Evolutionary conservation across 2,113 vertebrate genomes (phyloP).

Genomic region (Ceratotherium simum): DNA sequence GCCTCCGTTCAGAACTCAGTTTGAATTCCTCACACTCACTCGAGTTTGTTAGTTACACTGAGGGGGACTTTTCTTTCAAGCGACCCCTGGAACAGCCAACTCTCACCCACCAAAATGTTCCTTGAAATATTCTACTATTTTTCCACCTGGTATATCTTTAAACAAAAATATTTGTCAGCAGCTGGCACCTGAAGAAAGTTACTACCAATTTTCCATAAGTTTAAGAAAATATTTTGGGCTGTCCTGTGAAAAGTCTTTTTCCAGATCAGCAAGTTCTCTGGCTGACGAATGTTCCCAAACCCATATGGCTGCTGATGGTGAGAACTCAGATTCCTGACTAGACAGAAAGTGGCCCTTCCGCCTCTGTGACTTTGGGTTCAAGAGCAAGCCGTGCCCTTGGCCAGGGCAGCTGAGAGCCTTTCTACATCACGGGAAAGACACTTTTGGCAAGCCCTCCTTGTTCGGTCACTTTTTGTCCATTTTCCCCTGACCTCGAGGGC

Average conservation of each 20-base stretch:
- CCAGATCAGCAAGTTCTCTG: slow-evolving; percentile 83
- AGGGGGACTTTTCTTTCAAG: background rate
- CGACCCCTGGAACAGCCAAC: background rate
- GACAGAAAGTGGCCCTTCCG: slow-evolving; percentile 74
- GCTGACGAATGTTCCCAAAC: slow-evolving; percentile 75
- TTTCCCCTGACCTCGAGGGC: background rate
- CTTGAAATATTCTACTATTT: background rate
- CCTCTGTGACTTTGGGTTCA: slow-evolving; percentile 70
- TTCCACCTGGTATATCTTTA: slow-evolving; percentile 71
- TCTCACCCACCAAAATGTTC: background rate
- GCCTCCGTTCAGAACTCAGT: background rate
- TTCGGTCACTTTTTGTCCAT: background rate
- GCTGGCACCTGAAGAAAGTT: slow-evolving; percentile 75
- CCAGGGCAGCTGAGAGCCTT: slow-evolving; percentile 8
- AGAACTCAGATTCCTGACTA: slow-evolving; percentile 70
- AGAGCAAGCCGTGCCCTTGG: slow-evolving; percentile 74
- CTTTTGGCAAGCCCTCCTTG: background rate
- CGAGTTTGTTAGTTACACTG: background rate
- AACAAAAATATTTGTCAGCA: slow-evolving; percentile 83
- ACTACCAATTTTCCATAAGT: slow-evolving; percentile 79
- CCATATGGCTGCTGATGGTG: slow-evolving; percentile 72
- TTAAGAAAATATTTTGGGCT: slow-evolving; percentile 81
- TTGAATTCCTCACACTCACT: background rate
- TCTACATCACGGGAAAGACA: background rate
- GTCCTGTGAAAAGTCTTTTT: slow-evolving; percentile 82